These are phyloP conservation scores for Phocoena phocoena DNA, from an alignment of 2,113 vertebrate genomes.

Conservation along the genomic window DNA sequence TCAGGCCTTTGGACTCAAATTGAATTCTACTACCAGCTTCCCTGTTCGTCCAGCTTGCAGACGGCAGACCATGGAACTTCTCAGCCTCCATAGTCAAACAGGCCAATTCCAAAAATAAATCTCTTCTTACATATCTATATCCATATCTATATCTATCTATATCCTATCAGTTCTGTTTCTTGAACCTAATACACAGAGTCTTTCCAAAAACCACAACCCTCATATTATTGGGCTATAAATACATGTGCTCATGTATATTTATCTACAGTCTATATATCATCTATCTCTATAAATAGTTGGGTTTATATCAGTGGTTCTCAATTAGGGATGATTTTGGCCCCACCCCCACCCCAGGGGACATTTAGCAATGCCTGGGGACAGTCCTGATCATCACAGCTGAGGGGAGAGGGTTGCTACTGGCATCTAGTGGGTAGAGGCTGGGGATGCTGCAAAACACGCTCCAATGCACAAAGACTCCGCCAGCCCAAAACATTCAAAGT, in stretches of 20 bases:
- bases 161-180: background rate
- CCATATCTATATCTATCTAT: too few relatives aligned
- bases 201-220: background rate
- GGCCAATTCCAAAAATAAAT: background rate
- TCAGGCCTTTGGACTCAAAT: background rate
- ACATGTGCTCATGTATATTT: background rate
- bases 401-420: background rate
- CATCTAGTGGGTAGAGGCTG: background rate
- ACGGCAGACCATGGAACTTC: background rate
- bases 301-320: background rate
- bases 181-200: background rate
- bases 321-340: background rate
- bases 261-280: background rate
- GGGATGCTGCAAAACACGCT: background rate
- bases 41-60: background rate
- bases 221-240: background rate
- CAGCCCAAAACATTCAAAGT: background rate
- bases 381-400: background rate
- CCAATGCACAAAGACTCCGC: too few relatives aligned
- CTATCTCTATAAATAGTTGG: background rate
- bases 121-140: background rate
- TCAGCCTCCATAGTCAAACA: background rate
- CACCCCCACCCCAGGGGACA: background rate
- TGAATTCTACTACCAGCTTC: background rate
- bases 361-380: background rate